Evolutionary conservation across 1,140 invertebrate species (phyloP).

Genomic region (Drosophila elegans): DNA sequence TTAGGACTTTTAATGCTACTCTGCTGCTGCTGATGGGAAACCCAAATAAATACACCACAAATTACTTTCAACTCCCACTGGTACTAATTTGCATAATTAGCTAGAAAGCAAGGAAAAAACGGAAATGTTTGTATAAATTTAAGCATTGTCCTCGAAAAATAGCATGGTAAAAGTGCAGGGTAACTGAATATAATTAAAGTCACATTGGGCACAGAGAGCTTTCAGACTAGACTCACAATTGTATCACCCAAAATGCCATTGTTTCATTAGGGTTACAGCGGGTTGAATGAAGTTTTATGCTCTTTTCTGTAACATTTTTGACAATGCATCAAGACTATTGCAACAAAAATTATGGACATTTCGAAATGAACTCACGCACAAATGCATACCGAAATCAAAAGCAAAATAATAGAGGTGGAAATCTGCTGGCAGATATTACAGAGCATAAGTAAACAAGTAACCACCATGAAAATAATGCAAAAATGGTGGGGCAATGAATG

Average conservation of each 20-base stretch:
- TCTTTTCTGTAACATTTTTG: constrained; percentile 1
- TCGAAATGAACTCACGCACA: constrained; percentile 50
- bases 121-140: constrained; percentile 52
- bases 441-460: constrained; percentile 27
- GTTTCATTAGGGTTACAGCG: neutral
- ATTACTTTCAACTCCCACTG: constrained; percentile 31
- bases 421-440: constrained; percentile 9
- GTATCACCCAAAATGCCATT: constrained; percentile 6
- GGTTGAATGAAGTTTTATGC: constrained; percentile 5
- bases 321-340: constrained; percentile 6
- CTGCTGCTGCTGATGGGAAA: constrained; percentile 8
- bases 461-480: constrained; percentile 56
- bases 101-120: constrained; percentile 24
- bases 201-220: constrained; percentile 10
- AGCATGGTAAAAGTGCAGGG: constrained; percentile 8
- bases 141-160: constrained; percentile 47
- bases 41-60: constrained; percentile 44
- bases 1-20: constrained; percentile 23
- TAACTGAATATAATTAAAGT: constrained; percentile 42
- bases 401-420: constrained; percentile 15
- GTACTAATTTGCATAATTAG: constrained; percentile 69
- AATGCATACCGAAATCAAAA: constrained; percentile 60
- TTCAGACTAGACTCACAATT: neutral
- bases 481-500: constrained; percentile 67
- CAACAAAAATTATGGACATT: constrained; percentile 9